Evolutionary conservation across 2,113 vertebrate genomes (phyloP), one percentile per base, ranked within the genome.

Genomic region (Tursiops truncatus): DNA sequence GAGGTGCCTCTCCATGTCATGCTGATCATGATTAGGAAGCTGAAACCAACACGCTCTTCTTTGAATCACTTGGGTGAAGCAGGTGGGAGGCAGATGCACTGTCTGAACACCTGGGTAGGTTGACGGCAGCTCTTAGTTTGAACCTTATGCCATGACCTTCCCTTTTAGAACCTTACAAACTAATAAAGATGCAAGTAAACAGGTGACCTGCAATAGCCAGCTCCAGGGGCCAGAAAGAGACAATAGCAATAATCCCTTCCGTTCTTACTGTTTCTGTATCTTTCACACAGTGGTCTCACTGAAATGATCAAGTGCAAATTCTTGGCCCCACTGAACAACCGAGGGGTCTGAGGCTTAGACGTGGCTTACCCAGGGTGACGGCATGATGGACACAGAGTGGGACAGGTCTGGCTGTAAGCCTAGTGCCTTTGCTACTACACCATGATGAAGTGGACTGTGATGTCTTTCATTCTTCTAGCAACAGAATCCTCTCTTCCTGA

Each of bases 31-130:
- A 91, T 36, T 67, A 91, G 63, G 88, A 79, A 93, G 95, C 44
- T 2, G 68, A 95, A 96, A 95, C 86, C 63, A 92, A 36, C 28
- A 71, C 0, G 0, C 10, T 77, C 18, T 67, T 77, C 81, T 95
- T 93, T 88, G 74, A 26, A 50, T 88, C 87, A 91, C 73, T 87
- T 33, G 53, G 21, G 38, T 41, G n/a, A 81, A 94, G 60, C 95
- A 95, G 96, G 91, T 97, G 96, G 95, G 85, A 95, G 86, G 93
- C 89, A 95, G 91, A 36, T 53, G 85, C 21, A 10, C 63, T 76
- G 56, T 81, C 84, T 73, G 87, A 87, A 98, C 97, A 97, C 97
- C 97, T 98, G 97, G 74, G 47, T 41, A 91, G 58, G 65, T 41
- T 83, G 89, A 94, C 89, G 81, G 71, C 28, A 44, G 73, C 68